Percentiles rank a stretch among this genome's conserved stretches.
Conservation (phyloP, 92 coral and sea anemone genomes). For the Epizoanthus illoricatus region DNA sequence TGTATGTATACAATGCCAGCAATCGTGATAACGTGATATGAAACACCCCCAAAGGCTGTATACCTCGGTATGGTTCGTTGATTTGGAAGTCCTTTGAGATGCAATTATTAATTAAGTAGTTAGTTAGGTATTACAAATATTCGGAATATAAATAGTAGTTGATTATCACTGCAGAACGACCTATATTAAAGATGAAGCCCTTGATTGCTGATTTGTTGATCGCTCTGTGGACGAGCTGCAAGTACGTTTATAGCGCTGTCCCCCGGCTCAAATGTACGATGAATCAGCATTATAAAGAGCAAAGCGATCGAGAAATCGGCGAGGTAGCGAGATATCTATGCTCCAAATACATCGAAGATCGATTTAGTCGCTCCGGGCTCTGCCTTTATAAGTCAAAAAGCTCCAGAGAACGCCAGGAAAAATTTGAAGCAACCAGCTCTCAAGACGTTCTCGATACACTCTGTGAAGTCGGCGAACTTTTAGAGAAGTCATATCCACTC, state of each 20-base stretch:
- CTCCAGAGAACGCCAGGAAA: slow-evolving; percentile 9
- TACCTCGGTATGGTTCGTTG: background rate
- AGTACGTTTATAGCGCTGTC: background rate
- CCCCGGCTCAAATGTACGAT: background rate
- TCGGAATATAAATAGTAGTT: background rate
- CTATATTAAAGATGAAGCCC: slow-evolving; percentile 19
- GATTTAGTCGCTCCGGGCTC: slow-evolving; percentile 56
- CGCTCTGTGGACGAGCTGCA: slow-evolving; percentile 8
- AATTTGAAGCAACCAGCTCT: slow-evolving; percentile 36
- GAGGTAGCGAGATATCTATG: slow-evolving; percentile 73
- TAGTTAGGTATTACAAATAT: slow-evolving; percentile 12
- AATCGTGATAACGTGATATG: no score
- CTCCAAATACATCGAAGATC: slow-evolving; percentile 67
- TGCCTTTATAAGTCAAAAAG: slow-evolving; percentile 44
- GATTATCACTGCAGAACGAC: background rate
- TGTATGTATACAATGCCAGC: no score
- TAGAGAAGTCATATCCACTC: slow-evolving; percentile 73
- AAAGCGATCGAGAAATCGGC: slow-evolving; percentile 48
- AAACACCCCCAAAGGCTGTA: no score
- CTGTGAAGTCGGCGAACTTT: slow-evolving; percentile 66
- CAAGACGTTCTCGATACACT: slow-evolving; percentile 64
- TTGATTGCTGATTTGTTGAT: background rate
- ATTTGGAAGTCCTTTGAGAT: background rate
- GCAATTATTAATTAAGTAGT: slow-evolving; percentile 8
- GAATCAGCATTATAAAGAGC: background rate